These are phyloP conservation scores for Emydocephalus ijimae DNA, from an alignment of 2,113 vertebrate species.

Conservation along the genomic window DNA sequence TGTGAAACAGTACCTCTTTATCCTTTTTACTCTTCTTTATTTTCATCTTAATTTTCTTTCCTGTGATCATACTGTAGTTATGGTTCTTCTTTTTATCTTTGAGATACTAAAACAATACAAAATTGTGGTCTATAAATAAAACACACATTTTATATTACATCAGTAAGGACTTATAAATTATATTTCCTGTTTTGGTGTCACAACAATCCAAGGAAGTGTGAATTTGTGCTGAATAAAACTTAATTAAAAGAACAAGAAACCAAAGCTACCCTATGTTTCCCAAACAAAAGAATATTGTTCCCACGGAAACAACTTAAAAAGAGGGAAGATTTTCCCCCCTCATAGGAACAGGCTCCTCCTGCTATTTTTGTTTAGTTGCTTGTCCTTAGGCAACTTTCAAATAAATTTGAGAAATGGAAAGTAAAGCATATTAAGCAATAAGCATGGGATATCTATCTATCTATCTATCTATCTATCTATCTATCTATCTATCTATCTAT, in stretches of 20 bases:
- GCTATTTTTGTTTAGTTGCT: neutral
- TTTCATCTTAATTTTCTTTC: conserved; percentile 93
- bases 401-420: neutral
- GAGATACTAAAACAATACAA: conserved; percentile 74
- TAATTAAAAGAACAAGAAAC: neutral
- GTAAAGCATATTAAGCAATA: neutral
- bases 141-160: neutral
- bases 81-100: conserved; percentile 84
- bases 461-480: neutral
- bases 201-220: neutral
- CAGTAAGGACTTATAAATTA: neutral
- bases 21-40: conserved; percentile 90
- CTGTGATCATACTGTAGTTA: conserved; percentile 91
- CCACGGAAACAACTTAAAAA: neutral
- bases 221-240: neutral
- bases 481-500: neutral
- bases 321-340: neutral
- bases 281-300: neutral
- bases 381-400: neutral
- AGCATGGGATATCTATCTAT: neutral
- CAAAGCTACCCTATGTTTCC: neutral
- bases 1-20: conserved; percentile 75
- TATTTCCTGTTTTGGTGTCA: neutral
- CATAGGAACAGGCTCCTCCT: neutral
- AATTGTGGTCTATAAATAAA: neutral